phyloP scores from a whole-genome alignment of 64 coral and sea anemone species.

The Stichodactyla helianthus region DNA sequence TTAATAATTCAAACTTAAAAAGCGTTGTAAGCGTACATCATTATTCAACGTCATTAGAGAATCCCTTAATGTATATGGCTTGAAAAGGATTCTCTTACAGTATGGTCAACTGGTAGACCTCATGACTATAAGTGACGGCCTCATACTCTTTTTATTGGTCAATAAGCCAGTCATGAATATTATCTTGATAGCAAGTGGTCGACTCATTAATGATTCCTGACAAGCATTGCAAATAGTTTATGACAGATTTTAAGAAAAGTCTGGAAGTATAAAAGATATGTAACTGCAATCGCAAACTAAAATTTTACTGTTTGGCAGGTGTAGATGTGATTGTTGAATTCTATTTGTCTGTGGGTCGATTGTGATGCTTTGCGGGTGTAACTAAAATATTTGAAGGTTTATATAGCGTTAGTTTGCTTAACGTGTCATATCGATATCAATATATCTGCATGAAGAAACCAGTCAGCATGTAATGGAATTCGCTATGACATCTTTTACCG shows the following conservation, averaged over 20 bases:
- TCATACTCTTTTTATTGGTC: background rate
- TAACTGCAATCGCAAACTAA: background rate
- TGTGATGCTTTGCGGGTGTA: background rate
- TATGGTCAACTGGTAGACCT: background rate
- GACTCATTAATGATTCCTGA: background rate
- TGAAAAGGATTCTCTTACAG: background rate
- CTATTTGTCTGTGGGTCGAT: background rate
- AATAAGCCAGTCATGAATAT: background rate
- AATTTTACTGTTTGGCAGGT: background rate
- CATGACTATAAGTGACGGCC: background rate
- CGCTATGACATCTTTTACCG: background rate
- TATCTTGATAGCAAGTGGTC: background rate
- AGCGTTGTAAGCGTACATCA: background rate
- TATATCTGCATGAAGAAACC: background rate
- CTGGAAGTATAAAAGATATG: background rate
- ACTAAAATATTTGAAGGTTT: background rate
- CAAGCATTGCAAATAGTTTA: background rate
- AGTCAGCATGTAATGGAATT: background rate
- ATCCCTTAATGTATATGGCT: background rate
- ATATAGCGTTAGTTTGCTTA: background rate
- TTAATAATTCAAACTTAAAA: constrained; percentile 6
- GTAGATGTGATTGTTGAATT: background rate
- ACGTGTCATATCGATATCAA: background rate
- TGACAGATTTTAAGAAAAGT: background rate
- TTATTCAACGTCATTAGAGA: background rate